phyloP scores from a whole-genome alignment of 2,113 vertebrate genomes.

The Scortum barcoo region DNA sequence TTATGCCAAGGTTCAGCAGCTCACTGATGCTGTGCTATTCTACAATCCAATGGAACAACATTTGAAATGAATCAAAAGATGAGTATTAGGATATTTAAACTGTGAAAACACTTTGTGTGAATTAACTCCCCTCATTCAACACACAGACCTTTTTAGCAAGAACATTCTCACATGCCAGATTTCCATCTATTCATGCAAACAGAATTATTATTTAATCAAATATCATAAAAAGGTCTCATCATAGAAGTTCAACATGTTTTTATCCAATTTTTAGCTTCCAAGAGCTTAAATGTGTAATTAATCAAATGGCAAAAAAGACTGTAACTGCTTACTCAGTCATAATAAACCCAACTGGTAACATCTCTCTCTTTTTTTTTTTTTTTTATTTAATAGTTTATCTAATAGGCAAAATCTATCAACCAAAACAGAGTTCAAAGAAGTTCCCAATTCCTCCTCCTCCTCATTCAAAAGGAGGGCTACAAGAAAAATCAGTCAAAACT shows the following conservation, averaged over 20 bases:
- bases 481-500: slow-evolving; percentile 70
- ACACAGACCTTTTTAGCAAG: background rate
- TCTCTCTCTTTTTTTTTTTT: too few relatives aligned
- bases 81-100: background rate
- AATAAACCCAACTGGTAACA: slow-evolving; percentile 34
- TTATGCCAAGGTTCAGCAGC: background rate
- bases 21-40: background rate
- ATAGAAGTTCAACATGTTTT: slow-evolving; percentile 5
- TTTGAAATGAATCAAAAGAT: background rate
- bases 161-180: background rate
- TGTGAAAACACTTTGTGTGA: background rate
- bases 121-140: background rate
- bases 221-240: background rate
- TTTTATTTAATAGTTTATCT: too few relatives aligned
- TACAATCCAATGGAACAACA: background rate
- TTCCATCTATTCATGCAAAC: background rate
- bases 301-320: slow-evolving; percentile 33
- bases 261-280: slow-evolving; percentile 27
- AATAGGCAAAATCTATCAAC: slow-evolving; percentile 62
- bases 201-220: background rate
- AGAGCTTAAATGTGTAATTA: slow-evolving; percentile 25
- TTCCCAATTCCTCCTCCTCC: slow-evolving; percentile 35
- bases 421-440: slow-evolving; percentile 72
- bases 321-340: slow-evolving; percentile 56
- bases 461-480: slow-evolving; percentile 50